Evolutionary conservation across 2,797 vertebrate species (phyloP).

Genomic region (Pogonophryne albipinna): DNA sequence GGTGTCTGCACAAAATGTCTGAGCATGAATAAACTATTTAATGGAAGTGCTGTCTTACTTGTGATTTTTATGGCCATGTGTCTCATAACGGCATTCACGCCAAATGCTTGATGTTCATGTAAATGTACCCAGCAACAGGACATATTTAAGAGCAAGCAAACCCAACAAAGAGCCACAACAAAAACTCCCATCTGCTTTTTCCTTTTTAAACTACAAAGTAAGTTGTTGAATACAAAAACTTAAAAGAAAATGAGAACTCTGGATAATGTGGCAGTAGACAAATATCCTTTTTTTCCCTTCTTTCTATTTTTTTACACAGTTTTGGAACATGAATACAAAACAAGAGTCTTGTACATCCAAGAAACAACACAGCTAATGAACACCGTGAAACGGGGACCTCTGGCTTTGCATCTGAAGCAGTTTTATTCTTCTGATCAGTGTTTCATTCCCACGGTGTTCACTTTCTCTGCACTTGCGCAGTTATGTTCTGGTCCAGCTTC

Average conservation of each 20-base stretch:
- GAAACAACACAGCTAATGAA: slow-evolving; percentile 49
- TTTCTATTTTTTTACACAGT: slow-evolving; percentile 35
- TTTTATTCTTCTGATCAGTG: slow-evolving; percentile 33
- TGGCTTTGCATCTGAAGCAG: slow-evolving; percentile 30
- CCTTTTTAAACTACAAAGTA: slow-evolving; percentile 55
- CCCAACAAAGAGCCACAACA: slow-evolving; percentile 49
- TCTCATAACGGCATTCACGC: slow-evolving; percentile 13
- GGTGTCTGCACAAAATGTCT: background rate
- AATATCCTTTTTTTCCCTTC: slow-evolving; percentile 20
- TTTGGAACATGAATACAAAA: slow-evolving; percentile 60
- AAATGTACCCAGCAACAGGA: slow-evolving; percentile 10
- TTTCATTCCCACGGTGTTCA: slow-evolving; percentile 24
- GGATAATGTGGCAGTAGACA: slow-evolving; percentile 50
- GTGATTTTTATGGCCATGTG: slow-evolving; percentile 9
- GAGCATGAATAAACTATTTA: slow-evolving; percentile 4
- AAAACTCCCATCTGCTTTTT: slow-evolving; percentile 44
- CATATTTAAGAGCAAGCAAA: slow-evolving; percentile 51
- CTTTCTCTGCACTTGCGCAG: slow-evolving; percentile 44
- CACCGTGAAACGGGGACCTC: slow-evolving; percentile 23
- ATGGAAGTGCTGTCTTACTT: slow-evolving; percentile 10
- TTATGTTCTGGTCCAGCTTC: slow-evolving; percentile 41
- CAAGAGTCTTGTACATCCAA: slow-evolving; percentile 56
- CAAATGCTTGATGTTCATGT: background rate
- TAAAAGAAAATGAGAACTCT: slow-evolving; percentile 50
- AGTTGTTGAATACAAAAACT: slow-evolving; percentile 65